phyloP scores from a whole-genome alignment of 53 echinoderm and acorn worm genomes.

The Paelopatides confundens region DNA sequence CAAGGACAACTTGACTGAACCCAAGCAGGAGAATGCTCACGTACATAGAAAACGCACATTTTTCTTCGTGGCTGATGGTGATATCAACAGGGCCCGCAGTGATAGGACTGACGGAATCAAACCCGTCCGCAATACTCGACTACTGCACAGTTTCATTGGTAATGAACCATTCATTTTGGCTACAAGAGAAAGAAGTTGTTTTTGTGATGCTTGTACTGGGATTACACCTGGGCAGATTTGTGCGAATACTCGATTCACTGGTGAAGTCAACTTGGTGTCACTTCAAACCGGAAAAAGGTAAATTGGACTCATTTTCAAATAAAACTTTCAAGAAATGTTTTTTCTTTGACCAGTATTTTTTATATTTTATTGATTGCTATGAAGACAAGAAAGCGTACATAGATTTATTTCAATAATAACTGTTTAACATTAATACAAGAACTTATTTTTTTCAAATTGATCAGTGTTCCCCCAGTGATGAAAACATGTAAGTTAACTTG shows the following conservation, averaged over 20 bases:
- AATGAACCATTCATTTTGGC: background rate
- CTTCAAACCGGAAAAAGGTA: background rate
- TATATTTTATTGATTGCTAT: no score
- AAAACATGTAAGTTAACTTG: no score
- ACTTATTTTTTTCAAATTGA: no score
- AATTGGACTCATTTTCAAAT: background rate
- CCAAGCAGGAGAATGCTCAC: background rate
- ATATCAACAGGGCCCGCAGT: background rate
- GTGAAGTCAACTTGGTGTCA: background rate
- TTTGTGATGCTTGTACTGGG: background rate
- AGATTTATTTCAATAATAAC: background rate
- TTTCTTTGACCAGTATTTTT: no score
- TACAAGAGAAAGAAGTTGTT: background rate
- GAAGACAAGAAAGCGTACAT: no score
- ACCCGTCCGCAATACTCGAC: background rate
- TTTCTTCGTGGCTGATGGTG: slow-evolving; percentile 2
- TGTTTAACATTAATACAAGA: no score
- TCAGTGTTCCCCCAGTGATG: no score
- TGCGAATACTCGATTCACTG: background rate
- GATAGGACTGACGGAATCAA: background rate
- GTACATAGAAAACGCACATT: background rate
- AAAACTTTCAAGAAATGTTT: background rate
- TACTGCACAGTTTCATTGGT: background rate
- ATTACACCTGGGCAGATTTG: background rate
- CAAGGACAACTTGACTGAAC: background rate